Base-by-base conservation (phyloP, 2,888 invertebrate species). In the Microdon myrmicae region DNA sequence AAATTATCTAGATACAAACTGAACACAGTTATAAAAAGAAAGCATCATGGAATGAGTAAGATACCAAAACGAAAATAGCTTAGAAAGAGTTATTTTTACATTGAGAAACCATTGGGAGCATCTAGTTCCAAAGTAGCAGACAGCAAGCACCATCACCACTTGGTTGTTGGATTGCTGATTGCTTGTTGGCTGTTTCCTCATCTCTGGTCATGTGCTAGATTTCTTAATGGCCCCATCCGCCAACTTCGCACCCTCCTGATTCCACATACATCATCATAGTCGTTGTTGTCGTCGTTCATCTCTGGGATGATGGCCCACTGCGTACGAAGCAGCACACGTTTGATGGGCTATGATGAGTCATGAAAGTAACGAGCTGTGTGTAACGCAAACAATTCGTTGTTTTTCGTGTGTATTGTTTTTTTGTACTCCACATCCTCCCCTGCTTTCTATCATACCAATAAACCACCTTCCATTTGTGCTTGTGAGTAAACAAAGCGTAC, bases 401-500 rank as follows among this genome's bases (percentile, higher is more conserved):
- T 43, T 44, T 41, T 34, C 29, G 31, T 53, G 28, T 37, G 14
- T n/a, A 8, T 45, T 48, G 47, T 47, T 41, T 25, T 35, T 53
- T 56, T 51, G 49, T 56, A 45, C 51, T 56, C 38, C 39, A 34
- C 49, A 49, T 31, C 51, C 51, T 56, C 49, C 51, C 47, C 58
- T 41, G 64, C 64, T 58, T 64, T n/a, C n/a, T n/a, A n/a, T n/a
- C n/a, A n/a, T n/a, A n/a, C n/a, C n/a, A n/a, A n/a, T n/a, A n/a
- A n/a, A n/a, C n/a, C n/a, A n/a, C n/a, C n/a, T n/a, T n/a, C n/a
- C n/a, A n/a, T n/a, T n/a, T n/a, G n/a, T n/a, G n/a, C n/a, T 64
- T 64, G 64, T 64, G 64, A 64, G 64, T 64, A 64, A 64, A 64
- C 64, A 64, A 64, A 64, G 58, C 38, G 58, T n/a, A 53, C 45